Base-by-base conservation (phyloP, 1,140 invertebrate species). In the Drosophila arizonae region DNA sequence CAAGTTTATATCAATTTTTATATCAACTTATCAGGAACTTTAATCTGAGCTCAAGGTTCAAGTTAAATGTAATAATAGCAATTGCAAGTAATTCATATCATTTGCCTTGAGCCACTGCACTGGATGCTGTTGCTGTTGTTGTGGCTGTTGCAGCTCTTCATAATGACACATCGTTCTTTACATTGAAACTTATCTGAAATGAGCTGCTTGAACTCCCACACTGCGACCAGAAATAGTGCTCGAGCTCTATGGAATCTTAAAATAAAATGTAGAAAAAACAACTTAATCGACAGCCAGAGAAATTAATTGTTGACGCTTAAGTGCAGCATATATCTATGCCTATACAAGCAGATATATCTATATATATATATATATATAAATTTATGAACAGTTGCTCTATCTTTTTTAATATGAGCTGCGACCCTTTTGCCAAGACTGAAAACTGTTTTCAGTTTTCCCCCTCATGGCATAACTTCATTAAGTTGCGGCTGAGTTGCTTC, bases 251-350 rank as follows among this genome's bases (percentile, higher is more conserved):
- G 57, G 26, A 33, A 39, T 72, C 68, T 77, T 66, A 65, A 77
- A 73, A 80, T 80, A 67, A 77, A 30, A 30, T 30, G 28, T 6
- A 10, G 33, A 36, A 10, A 39, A 77, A 86, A 71, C 81, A 86
- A 77, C 81, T 86, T 84, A 84, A 84, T 84, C 81, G 81, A 54
- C 81, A 74, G 33, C 33, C 0, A 33, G 64, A 9, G 36, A 62
- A 64, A 70, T 65, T 85, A 84, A 84, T 84, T 76, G 77, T 77
- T 54, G 55, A 30, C 48, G 81, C 81, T 74, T 85, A 84, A 84
- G 81, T 85, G 80, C 46, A 28, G 39, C 50, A 60, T 41, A 63
- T 52, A 56, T 45, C 17, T 65, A 54, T 26, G 15, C 46, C 36
- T 39, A 39, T 39, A 39, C 2, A 39, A 57, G 11, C 39, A 45